A percentile compares a stretch with the other conserved stretches of the same genome.
Conservation (phyloP, 2,797 vertebrate genomes). For the Euthynnus affinis region DNA sequence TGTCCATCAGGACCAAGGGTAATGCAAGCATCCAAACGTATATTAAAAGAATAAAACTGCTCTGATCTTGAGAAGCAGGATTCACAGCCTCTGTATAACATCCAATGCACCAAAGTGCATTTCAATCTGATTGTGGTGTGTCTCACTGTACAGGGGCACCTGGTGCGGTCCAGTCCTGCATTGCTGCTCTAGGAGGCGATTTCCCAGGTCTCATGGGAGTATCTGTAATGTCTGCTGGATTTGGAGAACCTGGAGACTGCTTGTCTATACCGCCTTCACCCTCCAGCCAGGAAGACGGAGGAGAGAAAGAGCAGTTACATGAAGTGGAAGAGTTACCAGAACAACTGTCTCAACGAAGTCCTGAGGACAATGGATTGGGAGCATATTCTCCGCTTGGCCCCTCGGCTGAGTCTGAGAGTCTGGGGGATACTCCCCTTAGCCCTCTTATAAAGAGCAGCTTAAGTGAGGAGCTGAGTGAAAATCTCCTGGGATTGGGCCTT, state of each 20-base stretch:
- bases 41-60: neutral
- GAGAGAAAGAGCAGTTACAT: conserved; percentile 82
- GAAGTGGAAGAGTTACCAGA: conserved; percentile 66
- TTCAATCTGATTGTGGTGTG: conserved; percentile 20
- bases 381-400: conserved; percentile 84
- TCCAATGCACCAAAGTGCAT: neutral
- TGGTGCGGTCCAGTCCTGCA: conserved; percentile 80
- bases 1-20: neutral
- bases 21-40: conserved; percentile 9
- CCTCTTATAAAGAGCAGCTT: conserved; percentile 92
- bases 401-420: conserved; percentile 86
- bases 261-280: conserved; percentile 86
- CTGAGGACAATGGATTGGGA: conserved; percentile 63
- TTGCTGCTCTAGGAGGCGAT: conserved; percentile 80
- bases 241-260: conserved; percentile 78
- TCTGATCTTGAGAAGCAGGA: neutral
- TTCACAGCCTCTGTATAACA: neutral
- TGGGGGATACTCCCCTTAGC: conserved; percentile 91
- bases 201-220: conserved; percentile 82
- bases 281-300: conserved; percentile 86
- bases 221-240: conserved; percentile 75
- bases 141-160: conserved; percentile 64
- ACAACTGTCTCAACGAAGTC: conserved; percentile 65
- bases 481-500: conserved; percentile 89
- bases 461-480: conserved; percentile 91